Evolutionary conservation across 2,797 vertebrate genomes (phyloP), one percentile per base, ranked within the genome.

Genomic region (Amphiprion clarkii): DNA sequence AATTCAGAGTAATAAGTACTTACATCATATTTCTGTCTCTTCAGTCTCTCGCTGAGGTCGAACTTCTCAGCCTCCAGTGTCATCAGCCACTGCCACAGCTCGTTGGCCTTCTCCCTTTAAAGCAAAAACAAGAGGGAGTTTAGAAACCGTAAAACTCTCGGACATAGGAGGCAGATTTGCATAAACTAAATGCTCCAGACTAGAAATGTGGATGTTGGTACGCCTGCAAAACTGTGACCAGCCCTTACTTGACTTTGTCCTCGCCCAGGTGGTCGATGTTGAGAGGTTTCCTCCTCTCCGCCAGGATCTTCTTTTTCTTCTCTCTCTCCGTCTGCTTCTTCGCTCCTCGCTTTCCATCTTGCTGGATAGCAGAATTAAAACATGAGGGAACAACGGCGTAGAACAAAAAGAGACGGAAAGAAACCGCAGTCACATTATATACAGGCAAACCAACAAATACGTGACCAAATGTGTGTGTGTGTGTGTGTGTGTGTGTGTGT

Each of bases 11-110:
- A 23, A 10, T 13, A 16, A 65, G 5, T 6, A 88, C 94, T 94
- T 89, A 95, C 95, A 42, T 95, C 94, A 70, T 95, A 95, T 91
- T 95, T 95, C 87, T 95, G 94, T 67, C 73, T 94, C 87, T 93
- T 96, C 77, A 95, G 90, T 79, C 78, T 93, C 84, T 95, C 94
- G 0, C 70, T 40, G 33, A 94, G 88, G 76, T 96, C 93, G 1
- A 93, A 95, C 85, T 94, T 95, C 90, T 95, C 94, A 0, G 93
- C 88, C 84, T 95, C 95, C 83, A 95, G 87, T 11, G 85, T 79
- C 88, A 93, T 79, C 87, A 95, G 89, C 92, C 93, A 93, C 77
- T 94, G 91, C 92, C 92, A 93, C 72, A 95, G 65, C 73, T 95
- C 94, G 14, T 0, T 88, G 62, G 92, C 93, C 82, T 95, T 95